phyloP scores from a whole-genome alignment of 2,888 invertebrate species.

The Drosophila pseudotalamancana region DNA sequence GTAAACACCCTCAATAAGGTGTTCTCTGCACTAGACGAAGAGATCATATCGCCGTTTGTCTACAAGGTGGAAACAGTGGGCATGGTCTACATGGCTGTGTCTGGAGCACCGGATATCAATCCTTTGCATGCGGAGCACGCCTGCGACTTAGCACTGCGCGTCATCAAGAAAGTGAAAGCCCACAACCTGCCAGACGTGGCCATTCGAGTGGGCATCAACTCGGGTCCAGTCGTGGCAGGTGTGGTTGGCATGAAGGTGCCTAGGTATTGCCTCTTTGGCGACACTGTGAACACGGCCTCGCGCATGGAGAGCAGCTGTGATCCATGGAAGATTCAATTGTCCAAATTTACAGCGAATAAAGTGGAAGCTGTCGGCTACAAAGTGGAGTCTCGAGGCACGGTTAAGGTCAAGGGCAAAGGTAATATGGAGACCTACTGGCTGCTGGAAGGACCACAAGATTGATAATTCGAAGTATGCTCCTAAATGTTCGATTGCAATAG shows the following conservation, averaged over 20 bases:
- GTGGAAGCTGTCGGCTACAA: slow-evolving; percentile 88
- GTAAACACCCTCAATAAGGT: slow-evolving; percentile 94
- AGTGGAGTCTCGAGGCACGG: slow-evolving; percentile 89
- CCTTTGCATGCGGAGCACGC: slow-evolving; percentile 91
- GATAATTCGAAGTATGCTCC: background rate
- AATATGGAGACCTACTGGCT: slow-evolving; percentile 94
- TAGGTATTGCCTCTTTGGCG: slow-evolving; percentile 95
- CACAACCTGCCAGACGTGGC: slow-evolving; percentile 88
- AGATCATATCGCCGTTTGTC: slow-evolving; percentile 93
- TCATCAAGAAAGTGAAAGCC: slow-evolving; percentile 88
- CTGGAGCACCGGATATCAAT: slow-evolving; percentile 92
- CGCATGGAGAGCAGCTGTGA: slow-evolving; percentile 91
- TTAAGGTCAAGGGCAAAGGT: slow-evolving; percentile 95
- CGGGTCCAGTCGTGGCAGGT: slow-evolving; percentile 94
- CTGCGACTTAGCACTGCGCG: slow-evolving; percentile 91
- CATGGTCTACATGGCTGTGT: slow-evolving; percentile 95
- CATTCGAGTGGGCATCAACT: slow-evolving; percentile 89
- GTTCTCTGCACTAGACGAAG: slow-evolving; percentile 92
- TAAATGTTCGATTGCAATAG: too few species aligned
- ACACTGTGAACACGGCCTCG: slow-evolving; percentile 96
- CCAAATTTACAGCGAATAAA: slow-evolving; percentile 88
- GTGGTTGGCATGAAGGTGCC: slow-evolving; percentile 94
- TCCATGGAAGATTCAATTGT: slow-evolving; percentile 91
- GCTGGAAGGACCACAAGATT: slow-evolving; percentile 85
- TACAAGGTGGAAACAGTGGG: slow-evolving; percentile 98